Evolutionary conservation across 1,140 invertebrate genomes (phyloP).

Genomic region (Drosophila sturtevanti): DNA sequence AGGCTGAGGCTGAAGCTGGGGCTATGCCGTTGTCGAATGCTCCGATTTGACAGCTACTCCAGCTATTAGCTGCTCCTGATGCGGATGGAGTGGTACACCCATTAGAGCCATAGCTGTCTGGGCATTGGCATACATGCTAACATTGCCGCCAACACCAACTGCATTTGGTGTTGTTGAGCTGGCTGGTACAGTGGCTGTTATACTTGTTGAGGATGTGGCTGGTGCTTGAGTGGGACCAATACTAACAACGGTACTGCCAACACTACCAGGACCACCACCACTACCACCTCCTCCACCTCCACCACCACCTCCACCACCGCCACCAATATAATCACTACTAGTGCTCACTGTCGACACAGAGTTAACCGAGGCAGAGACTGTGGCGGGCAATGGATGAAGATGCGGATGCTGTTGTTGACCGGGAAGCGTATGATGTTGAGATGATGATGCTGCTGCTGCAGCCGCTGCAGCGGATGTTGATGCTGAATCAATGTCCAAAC

Average conservation of each 20-base stretch:
- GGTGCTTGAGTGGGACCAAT: constrained; percentile 52
- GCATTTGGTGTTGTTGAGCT: constrained; percentile 58
- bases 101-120: constrained; percentile 73
- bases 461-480: constrained; percentile 67
- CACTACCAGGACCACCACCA: neutral
- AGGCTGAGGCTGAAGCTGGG: constrained; percentile 46
- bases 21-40: constrained; percentile 78
- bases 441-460: constrained; percentile 17
- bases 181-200: constrained; percentile 54
- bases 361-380: constrained; percentile 2
- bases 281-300: neutral
- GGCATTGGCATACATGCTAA: constrained; percentile 66
- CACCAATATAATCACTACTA: constrained; percentile 65
- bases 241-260: too few species aligned
- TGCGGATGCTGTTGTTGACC: neutral
- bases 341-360: constrained; percentile 59
- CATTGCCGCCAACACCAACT: constrained; percentile 40
- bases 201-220: constrained; percentile 60
- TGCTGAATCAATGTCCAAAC: constrained; percentile 59
- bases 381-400: neutral
- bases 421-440: constrained; percentile 23
- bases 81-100: constrained; percentile 60
- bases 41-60: constrained; percentile 63
- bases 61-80: constrained; percentile 55
- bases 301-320: constrained; percentile 31